Percentiles rank a stretch among this genome's conserved stretches.
Conservation (phyloP, 2,888 invertebrate genomes). For the Alentia gelatinosa region DNA sequence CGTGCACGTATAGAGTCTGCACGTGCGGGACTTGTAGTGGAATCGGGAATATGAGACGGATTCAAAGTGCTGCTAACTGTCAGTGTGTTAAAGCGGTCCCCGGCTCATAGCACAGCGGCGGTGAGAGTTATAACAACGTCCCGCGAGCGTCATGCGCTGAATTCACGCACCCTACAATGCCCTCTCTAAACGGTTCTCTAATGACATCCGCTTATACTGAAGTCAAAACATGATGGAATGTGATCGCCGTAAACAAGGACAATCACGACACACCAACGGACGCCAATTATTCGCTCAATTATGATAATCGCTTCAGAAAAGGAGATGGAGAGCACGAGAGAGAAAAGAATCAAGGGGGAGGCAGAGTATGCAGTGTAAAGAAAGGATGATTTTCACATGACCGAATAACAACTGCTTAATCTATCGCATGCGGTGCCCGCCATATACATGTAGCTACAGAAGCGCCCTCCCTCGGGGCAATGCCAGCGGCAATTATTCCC, state of each 20-base stretch:
- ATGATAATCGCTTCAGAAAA: neutral
- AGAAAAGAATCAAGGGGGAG: neutral
- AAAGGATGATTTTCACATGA: neutral
- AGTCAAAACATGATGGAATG: slow-evolving; percentile 5
- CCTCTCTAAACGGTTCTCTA: neutral
- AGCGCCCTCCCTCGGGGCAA: neutral
- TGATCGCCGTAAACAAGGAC: neutral
- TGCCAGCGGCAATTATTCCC: neutral
- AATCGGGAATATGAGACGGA: neutral
- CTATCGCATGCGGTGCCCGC: neutral
- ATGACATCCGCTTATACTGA: neutral
- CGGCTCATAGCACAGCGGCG: neutral
- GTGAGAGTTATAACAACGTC: neutral
- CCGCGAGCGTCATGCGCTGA: neutral
- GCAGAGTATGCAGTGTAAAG: neutral
- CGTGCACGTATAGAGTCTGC: neutral
- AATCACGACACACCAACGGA: neutral
- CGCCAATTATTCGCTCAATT: neutral
- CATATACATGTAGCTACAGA: neutral
- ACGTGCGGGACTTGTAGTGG: no score
- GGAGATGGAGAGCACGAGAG: neutral
- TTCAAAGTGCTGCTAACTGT: neutral
- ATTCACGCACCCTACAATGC: neutral
- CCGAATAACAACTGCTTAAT: neutral
- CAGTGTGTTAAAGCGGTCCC: neutral